Evolutionary conservation across 2,888 invertebrate species (phyloP), one percentile per base, ranked within the genome.

Genomic region (Chaitophorus viminalis): DNA sequence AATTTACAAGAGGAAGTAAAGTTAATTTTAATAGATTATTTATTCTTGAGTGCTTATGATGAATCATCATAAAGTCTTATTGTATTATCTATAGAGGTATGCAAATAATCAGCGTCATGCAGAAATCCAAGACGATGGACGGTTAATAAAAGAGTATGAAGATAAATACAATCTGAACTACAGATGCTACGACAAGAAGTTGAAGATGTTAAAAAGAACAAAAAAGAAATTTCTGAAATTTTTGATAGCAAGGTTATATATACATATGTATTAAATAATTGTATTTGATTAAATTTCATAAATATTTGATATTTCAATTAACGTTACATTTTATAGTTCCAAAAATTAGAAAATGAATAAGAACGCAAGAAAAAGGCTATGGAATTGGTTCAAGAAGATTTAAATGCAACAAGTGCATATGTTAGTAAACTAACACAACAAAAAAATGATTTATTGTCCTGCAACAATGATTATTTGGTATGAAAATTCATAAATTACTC

Each of bases 101-200:
- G 90, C 88, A 90, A 91, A 84, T 90, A 93, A 92, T n/a, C 93
- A 94, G 90, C 92, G 93, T 39, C 92, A 93, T 90, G 95, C 97
- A 36, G 98, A 98, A 91, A 96, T 99, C 91, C 98, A 99, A 92
- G 96, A 98, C 90, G 98, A 99, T 91, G 97, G 97, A 2, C 95
- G 97, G 36, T 93, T 99, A 70, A 94, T 97, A n/a, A 95, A 97
- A 90, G 97, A 98, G 90, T 99, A 99, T 91, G 98, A 99, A 92
- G 96, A 95, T 11, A 97, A 97, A 91, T 99, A 89, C 96, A 97
- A 90, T 96, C 98, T 90, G 96, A 97, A 18, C 93, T 99, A 86
- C 96, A 96, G 90, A 97, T 97, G 90, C 93, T 99, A 90, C 94
- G 99, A 39, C 97, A 96, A 86, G 97, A 99, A 90, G 98, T 98